Evolutionary conservation across 2,888 invertebrate genomes (phyloP).

Genomic region (Chalcis sispes): DNA sequence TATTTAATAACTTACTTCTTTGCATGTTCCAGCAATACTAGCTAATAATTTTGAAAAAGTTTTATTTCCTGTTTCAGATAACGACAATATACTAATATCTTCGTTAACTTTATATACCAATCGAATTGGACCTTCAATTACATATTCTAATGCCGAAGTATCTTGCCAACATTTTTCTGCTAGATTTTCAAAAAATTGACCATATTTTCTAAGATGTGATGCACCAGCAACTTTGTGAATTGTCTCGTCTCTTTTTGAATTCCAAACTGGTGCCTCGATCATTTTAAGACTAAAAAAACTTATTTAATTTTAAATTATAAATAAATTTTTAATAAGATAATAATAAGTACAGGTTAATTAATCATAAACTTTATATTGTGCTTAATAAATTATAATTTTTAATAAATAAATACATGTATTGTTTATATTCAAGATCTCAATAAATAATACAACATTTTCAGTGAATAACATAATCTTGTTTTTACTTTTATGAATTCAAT

Average conservation of each 20-base stretch:
- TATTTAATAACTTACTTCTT: slow-evolving; percentile 77
- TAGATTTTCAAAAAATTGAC: slow-evolving; percentile 77
- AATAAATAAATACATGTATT: no score
- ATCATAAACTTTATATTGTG: not conserved
- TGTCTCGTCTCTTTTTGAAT: slow-evolving; percentile 68
- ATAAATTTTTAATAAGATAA: no score
- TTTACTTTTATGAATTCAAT: no score
- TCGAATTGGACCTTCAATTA: slow-evolving; percentile 71
- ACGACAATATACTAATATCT: slow-evolving; percentile 81
- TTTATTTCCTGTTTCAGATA: slow-evolving; percentile 90
- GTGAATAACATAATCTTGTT: no score
- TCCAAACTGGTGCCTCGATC: slow-evolving; percentile 71
- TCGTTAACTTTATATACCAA: slow-evolving; percentile 79
- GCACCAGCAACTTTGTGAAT: slow-evolving; percentile 77
- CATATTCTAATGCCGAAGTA: slow-evolving; percentile 65
- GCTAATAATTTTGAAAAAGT: slow-evolving; percentile 87
- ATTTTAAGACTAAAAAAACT: slow-evolving; percentile 58
- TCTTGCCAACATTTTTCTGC: slow-evolving; percentile 66
- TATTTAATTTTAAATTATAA: not conserved
- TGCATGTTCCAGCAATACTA: slow-evolving; percentile 87
- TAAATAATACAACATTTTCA: no score
- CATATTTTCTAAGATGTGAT: slow-evolving; percentile 78
- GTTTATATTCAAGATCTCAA: no score
- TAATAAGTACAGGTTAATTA: not conserved
- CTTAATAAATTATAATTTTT: no score